Percentiles rank a stretch among this genome's conserved stretches.
Conservation (phyloP, 2,797 vertebrate genomes). For the Prunella strophiata region DNA sequence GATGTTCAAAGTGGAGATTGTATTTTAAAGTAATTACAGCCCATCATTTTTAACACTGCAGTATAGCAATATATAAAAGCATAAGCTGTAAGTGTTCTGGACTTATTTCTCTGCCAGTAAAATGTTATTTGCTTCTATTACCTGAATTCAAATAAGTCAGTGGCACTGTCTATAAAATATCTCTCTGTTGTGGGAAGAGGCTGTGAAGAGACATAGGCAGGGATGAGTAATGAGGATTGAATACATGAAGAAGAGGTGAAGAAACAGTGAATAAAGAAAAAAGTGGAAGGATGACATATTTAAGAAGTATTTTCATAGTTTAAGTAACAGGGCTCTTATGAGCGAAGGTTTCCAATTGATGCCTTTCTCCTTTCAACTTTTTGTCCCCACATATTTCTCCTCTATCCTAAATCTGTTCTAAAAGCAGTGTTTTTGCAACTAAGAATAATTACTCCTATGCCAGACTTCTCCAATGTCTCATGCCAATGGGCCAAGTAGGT, state of each 20-base stretch:
- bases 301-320: background rate
- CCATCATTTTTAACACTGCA: slow-evolving; percentile 39
- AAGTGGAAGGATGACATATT: background rate
- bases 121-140: slow-evolving; percentile 54
- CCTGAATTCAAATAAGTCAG: slow-evolving; percentile 15
- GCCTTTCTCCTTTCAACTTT: background rate
- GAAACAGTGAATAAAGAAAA: background rate
- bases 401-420: background rate
- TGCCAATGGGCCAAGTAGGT: background rate
- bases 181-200: background rate
- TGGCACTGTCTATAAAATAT: background rate
- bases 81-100: slow-evolving; percentile 22
- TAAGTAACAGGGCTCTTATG: background rate
- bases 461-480: background rate
- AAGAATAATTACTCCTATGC: background rate
- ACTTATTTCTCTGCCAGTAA: slow-evolving; percentile 48
- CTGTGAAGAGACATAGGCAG: background rate
- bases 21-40: slow-evolving; percentile 55
- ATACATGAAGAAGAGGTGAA: background rate
- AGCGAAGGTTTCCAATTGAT: background rate
- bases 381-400: background rate
- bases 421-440: background rate
- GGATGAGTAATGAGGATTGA: background rate
- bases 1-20: slow-evolving; percentile 17
- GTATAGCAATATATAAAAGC: slow-evolving; percentile 27